Percentiles rank a stretch among this genome's conserved stretches.
phyloP scores from a whole-genome alignment of 2,113 vertebrate genomes.

The Antidorcas marsupialis region DNA sequence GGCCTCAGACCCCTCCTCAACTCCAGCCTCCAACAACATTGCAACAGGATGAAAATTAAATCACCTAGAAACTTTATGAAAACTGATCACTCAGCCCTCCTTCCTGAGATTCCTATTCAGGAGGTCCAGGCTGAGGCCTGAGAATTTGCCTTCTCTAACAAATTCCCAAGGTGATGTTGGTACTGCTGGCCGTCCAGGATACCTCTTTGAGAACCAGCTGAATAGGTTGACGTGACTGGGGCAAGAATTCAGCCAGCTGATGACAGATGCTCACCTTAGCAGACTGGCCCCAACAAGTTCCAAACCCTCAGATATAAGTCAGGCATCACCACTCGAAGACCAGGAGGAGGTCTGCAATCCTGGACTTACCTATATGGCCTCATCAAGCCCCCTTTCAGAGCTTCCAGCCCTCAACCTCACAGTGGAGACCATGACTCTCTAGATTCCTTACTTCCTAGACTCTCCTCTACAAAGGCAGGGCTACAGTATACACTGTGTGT shows the following conservation, averaged over 20 bases:
- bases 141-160: not conserved
- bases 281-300: not conserved
- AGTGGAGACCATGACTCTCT: not conserved
- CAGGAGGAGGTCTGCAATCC: not conserved
- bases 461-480: not conserved
- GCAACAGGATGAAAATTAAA: not conserved
- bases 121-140: not conserved
- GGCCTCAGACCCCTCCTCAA: not conserved
- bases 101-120: not conserved
- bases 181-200: no score
- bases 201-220: not conserved
- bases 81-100: not conserved
- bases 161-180: not conserved
- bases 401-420: not conserved
- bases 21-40: not conserved
- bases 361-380: no score
- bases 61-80: not conserved
- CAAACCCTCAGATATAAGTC: not conserved
- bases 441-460: not conserved
- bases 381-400: not conserved
- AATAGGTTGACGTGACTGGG: no score
- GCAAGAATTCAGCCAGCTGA: not conserved
- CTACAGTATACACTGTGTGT: no score
- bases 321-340: not conserved
- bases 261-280: not conserved